Conservation (phyloP, 2,113 vertebrate species). For the Notechis scutatus region DNA sequence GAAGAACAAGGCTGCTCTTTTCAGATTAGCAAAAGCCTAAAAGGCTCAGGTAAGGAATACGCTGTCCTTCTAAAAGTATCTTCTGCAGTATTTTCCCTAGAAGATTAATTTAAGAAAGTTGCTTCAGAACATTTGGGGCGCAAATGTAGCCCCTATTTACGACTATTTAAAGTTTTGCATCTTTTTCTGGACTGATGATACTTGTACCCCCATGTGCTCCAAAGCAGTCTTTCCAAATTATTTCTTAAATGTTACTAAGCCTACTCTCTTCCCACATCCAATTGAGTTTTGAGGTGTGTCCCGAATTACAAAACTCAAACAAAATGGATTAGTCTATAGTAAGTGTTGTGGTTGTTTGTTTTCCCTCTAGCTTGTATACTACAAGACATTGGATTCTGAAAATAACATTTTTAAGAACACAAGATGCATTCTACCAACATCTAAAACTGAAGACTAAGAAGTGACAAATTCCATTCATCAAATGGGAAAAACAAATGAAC, state of each 20-base stretch:
- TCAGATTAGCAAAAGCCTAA: rapidly evolving
- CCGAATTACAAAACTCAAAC: neutral
- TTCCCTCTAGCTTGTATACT: neutral
- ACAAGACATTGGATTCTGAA: neutral
- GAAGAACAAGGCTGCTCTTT: neutral
- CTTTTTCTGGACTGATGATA: neutral
- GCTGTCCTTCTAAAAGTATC: neutral
- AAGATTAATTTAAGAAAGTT: neutral
- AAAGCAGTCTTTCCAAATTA: neutral
- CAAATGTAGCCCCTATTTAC: neutral
- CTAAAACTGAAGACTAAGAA: neutral
- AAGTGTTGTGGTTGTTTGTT: neutral
- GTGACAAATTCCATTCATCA: neutral
- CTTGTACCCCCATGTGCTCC: neutral
- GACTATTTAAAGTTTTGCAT: neutral
- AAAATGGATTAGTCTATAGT: neutral
- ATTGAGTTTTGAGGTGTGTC: neutral
- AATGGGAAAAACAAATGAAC: neutral
- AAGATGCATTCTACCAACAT: neutral
- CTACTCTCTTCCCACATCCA: neutral
- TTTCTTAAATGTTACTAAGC: neutral
- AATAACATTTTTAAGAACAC: neutral
- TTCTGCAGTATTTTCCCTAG: neutral
- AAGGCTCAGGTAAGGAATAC: neutral
- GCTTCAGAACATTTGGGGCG: neutral